These are phyloP conservation scores for Mastigias papua DNA, from an alignment of 30 jellyfish, hydroid and myxozoan species.

Conservation along the genomic window DNA sequence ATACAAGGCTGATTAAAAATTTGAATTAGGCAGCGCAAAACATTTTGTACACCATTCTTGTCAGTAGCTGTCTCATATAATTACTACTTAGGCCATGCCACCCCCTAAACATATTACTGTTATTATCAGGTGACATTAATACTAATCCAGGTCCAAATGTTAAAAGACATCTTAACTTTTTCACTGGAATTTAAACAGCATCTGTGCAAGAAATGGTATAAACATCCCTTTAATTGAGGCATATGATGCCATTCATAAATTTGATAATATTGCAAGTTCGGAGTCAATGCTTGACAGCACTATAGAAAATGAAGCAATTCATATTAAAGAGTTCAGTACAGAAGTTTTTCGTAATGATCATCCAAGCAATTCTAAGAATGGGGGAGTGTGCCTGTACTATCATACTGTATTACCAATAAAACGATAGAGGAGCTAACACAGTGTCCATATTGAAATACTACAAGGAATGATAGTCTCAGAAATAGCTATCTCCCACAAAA, in stretches of 20 bases:
- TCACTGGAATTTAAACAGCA: not conserved
- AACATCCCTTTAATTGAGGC: slow-evolving; percentile 27
- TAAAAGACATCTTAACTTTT: not conserved
- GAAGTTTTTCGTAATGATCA: slow-evolving; percentile 17
- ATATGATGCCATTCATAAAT: slow-evolving; percentile 32
- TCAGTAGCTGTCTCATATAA: not conserved
- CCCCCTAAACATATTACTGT: slow-evolving; percentile 19
- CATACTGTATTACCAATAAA: slow-evolving; percentile 11
- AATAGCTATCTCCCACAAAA: not conserved
- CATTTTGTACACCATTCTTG: slow-evolving; percentile 19
- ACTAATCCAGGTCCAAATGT: slow-evolving; percentile 13
- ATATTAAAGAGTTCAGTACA: slow-evolving; percentile 30
- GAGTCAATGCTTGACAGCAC: slow-evolving; percentile 35
- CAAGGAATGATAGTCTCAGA: slow-evolving; percentile 12
- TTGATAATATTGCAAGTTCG: slow-evolving; percentile 17
- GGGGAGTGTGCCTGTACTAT: not conserved
- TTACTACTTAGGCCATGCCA: slow-evolving; percentile 15
- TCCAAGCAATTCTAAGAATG: slow-evolving; percentile 2
- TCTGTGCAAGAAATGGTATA: slow-evolving; percentile 4
- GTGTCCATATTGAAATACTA: not conserved
- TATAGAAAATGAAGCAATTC: slow-evolving; percentile 10
- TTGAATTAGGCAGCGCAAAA: not conserved
- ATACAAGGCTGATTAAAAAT: slow-evolving; percentile 1
- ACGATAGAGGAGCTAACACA: no score
- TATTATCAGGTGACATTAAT: slow-evolving; percentile 17